Conservation (phyloP, 1,140 invertebrate species). For the Bombyx mori region DNA sequence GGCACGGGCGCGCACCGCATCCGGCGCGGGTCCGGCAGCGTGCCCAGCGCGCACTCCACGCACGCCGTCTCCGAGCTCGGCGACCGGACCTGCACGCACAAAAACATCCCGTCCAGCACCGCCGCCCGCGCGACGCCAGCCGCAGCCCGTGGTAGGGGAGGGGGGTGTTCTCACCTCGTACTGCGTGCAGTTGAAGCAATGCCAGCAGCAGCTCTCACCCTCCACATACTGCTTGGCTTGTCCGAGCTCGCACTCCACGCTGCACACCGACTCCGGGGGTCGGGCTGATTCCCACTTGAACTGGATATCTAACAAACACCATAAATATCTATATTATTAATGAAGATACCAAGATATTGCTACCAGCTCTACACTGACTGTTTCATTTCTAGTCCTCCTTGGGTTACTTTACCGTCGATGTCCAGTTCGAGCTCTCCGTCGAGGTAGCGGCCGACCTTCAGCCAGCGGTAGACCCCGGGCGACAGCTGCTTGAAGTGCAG, state of each 20-base stretch:
- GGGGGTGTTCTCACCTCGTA: constrained; percentile 79
- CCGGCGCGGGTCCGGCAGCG: constrained; percentile 82
- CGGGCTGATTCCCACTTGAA: constrained; percentile 82
- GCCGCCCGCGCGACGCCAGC: neutral
- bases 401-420: constrained; percentile 75
- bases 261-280: constrained; percentile 91
- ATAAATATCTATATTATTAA: neutral
- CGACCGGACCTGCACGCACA: constrained; percentile 73
- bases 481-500: constrained; percentile 92
- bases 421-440: constrained; percentile 85
- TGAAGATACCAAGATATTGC: neutral
- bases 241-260: constrained; percentile 85
- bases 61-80: constrained; percentile 85
- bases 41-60: constrained; percentile 84
- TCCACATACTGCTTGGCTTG: constrained; percentile 94
- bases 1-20: constrained; percentile 83
- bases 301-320: constrained; percentile 78
- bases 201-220: constrained; percentile 95
- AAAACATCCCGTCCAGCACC: neutral
- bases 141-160: neutral
- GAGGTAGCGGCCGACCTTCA: constrained; percentile 87
- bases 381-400: too few species aligned
- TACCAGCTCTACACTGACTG: too few species aligned
- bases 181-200: constrained; percentile 93
- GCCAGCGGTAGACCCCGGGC: constrained; percentile 84